phyloP scores from a whole-genome alignment of 2,113 vertebrate species.

The Panurus biarmicus region DNA sequence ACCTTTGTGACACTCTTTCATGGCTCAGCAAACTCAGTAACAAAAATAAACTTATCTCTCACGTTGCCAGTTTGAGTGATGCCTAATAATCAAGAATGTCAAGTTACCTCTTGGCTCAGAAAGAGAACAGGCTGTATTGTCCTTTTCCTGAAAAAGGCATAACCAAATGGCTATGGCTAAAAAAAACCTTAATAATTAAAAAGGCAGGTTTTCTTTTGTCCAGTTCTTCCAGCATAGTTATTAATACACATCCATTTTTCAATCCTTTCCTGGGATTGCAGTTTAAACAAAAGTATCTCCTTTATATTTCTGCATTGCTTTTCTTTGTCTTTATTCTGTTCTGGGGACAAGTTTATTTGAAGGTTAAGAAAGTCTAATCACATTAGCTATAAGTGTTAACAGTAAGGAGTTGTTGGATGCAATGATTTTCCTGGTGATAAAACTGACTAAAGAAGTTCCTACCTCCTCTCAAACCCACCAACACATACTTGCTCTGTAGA shows the following conservation, averaged over 20 bases:
- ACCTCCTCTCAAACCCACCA: background rate
- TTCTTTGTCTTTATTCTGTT: conserved; percentile 2
- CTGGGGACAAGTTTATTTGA: background rate
- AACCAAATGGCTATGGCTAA: background rate
- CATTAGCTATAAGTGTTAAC: background rate
- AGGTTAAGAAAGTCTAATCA: background rate
- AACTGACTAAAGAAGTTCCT: background rate
- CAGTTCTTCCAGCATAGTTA: background rate
- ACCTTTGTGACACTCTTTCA: background rate
- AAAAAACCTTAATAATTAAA: background rate
- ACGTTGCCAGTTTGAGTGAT: background rate
- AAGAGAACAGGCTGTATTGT: background rate
- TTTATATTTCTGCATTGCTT: background rate
- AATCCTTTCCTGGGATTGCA: background rate
- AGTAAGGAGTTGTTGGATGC: background rate
- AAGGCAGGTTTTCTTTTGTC: background rate
- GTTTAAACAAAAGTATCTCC: background rate
- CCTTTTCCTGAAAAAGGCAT: background rate
- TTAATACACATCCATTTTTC: background rate
- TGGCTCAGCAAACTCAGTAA: background rate
- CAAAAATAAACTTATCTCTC: background rate
- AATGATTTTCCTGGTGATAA: background rate
- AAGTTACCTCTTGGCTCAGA: background rate
- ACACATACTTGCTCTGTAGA: background rate
- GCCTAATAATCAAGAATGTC: background rate